Evolutionary conservation across 1,140 invertebrate genomes (phyloP), one percentile per base, ranked within the genome.

Genomic region (Leptinotarsa texana): DNA sequence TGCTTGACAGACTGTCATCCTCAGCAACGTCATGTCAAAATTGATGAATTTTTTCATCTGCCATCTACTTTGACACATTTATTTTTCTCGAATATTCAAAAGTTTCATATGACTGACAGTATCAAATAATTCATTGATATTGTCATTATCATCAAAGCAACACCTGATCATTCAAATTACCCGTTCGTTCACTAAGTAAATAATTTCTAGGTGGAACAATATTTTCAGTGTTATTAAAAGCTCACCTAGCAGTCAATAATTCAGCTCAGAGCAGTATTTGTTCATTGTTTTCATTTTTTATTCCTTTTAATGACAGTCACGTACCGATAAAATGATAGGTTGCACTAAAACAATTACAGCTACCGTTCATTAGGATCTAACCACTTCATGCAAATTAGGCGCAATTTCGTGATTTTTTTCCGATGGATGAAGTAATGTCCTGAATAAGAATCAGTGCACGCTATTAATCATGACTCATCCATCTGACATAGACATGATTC

Each of bases 391-490:
- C 63, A 65, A 65, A 65, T 65, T 65, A 8, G 4, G 17, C 17
- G 63, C 63, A 65, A 65, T 65, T 65, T 65, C 63, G 63, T 65
- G 63, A 65, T 65, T 65, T 65, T 33, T 65, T 5, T 15, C 15
- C 11, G 22, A 24, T 33, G 63, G 21, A 65, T 65, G 63, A 65
- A 65, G 63, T 65, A 65, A 65, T 22, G 27, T 65, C 63, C 13
- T 22, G 63, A 24, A 33, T 33, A 65, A 21, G 27, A 65, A 65
- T 15, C 63, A 65, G 27, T 65, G 51, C 51, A 57, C 51, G 33
- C 51, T 8, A 57, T 57, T 57, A 57, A n/a, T 65, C 15, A 21
- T 65, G 63, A 65, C 13, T 65, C 63, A 65, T 33, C 63, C 11
- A 65, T n/a, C 63, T 27, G 63, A 24, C 63, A 65, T 65, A 65